Conservation (phyloP, 2,113 vertebrate genomes). For the Menidia beryllina region DNA sequence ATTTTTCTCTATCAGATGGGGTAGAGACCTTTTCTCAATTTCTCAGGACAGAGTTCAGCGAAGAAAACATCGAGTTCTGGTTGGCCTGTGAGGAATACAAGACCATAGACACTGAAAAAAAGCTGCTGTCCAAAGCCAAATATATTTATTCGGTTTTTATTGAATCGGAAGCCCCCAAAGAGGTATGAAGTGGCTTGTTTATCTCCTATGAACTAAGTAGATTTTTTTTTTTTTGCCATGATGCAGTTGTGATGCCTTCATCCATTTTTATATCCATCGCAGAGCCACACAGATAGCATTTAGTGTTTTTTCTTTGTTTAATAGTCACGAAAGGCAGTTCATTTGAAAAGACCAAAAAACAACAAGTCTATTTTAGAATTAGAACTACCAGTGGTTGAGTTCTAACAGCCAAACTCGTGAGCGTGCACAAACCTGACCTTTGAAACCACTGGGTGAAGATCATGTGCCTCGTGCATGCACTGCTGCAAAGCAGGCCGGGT, state of each 20-base stretch:
- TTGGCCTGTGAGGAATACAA: conserved; percentile 94
- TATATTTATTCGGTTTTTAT: conserved; percentile 90
- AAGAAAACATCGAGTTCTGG: conserved; percentile 98
- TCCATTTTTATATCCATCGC: too few species aligned
- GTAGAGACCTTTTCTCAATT: conserved; percentile 89
- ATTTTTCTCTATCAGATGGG: conserved; percentile 82
- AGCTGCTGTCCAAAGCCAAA: conserved; percentile 88
- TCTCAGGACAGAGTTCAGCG: conserved; percentile 94
- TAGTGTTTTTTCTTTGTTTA: conserved; percentile 28
- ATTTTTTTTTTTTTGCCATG: conserved; percentile 20
- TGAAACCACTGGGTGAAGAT: conserved; percentile 40
- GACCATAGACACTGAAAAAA: conserved; percentile 82
- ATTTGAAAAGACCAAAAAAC: conserved; percentile 51
- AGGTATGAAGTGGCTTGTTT: conserved; percentile 81
- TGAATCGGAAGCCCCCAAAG: conserved; percentile 89
- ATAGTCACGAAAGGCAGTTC: conserved; percentile 32
- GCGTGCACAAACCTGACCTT: conserved; percentile 59
- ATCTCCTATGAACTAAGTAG: conserved; percentile 23
- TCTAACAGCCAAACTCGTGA: conserved; percentile 25
- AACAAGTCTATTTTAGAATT: conserved; percentile 37
- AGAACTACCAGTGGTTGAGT: conserved; percentile 32
- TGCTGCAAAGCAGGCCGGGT: conserved; percentile 26
- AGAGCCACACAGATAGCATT: conserved; percentile 19
- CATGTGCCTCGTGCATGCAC: conserved; percentile 16
- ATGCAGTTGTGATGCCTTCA: too few species aligned